Evolutionary conservation across 2,113 vertebrate species (phyloP), one percentile per base, ranked within the genome.

Genomic region (Bombycilla garrulus): DNA sequence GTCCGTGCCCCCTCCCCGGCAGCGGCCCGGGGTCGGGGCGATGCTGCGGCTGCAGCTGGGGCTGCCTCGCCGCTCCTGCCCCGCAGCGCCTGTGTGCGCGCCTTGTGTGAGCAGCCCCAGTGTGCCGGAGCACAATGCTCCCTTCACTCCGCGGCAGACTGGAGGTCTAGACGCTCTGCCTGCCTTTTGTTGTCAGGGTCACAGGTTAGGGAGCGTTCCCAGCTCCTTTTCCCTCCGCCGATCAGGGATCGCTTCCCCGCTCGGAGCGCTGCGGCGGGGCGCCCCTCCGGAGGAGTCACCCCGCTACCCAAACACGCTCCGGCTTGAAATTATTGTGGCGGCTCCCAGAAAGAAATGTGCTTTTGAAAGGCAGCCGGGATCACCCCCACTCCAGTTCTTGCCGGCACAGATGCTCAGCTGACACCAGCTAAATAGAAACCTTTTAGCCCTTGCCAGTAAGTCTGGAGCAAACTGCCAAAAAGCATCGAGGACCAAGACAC

Each of bases 381-480:
- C 91, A 82, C 86, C 69, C 96, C 96, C 96, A 80, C 96, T 95
- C 40, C 25, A 86, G 95, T 93, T 97, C 82, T 86, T 66, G 83
- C 48, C 64, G 96, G 96, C 92, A 72, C 97, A 91, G 95, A 96
- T 92, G 96, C 97, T 96, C 89, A 94, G 97, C 85, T 95, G 97
- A 97, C 97, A 89, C 92, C 21, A 28, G 87, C 97, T 97, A 95
- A 97, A 96, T 95, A 95, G 96, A 97, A 96, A 93, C 96, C 97
- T 86, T 97, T 71, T 72, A 81, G 95, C 91, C 93, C 57, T 42
- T 97, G 98, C 97, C 97, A 97, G 80, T 80, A 90, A 88, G 96
- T 96, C 97, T 96, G 62, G 86, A 97, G 97, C 96, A 45, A 93
- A 91, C 93, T 94, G 97, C 98, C 97, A 96, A 90, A 71, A 45